Conservation (phyloP, 2,797 vertebrate species). For the Xiphorhynchus erythropygius region DNA sequence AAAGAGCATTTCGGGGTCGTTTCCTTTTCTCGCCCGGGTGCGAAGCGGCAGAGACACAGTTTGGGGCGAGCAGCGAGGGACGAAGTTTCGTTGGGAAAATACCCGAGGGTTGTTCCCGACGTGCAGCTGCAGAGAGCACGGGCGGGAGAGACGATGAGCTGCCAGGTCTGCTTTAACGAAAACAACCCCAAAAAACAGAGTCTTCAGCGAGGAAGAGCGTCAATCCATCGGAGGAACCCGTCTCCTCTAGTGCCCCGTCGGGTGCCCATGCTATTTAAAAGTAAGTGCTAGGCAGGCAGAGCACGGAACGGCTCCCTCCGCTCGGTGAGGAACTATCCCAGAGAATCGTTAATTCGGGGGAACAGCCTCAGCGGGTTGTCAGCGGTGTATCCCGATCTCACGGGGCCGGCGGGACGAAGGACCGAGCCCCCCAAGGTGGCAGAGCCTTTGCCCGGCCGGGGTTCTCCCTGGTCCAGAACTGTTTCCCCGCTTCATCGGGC, state of each 20-base stretch:
- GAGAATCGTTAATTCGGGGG: rapidly evolving
- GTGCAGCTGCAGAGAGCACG: background rate
- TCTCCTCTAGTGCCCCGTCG: background rate
- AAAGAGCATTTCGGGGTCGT: background rate
- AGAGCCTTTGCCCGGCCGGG: background rate
- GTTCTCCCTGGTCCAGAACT: rapidly evolving
- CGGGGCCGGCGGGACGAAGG: rapidly evolving
- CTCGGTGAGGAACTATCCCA: rapidly evolving
- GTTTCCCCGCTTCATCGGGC: background rate
- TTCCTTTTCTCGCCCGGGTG: background rate
- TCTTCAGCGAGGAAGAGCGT: background rate
- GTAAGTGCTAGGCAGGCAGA: rapidly evolving
- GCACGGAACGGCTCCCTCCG: rapidly evolving
- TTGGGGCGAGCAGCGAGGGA: background rate
- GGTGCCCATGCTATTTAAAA: rapidly evolving
- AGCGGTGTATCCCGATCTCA: rapidly evolving
- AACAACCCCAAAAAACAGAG: rapidly evolving
- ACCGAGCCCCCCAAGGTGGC: background rate
- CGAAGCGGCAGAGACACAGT: rapidly evolving
- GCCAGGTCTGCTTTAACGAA: background rate
- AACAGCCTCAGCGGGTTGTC: background rate
- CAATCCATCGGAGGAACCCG: rapidly evolving
- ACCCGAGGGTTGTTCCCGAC: background rate
- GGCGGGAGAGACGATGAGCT: too few relatives aligned
- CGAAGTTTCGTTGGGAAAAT: background rate